Percentiles rank a stretch among this genome's conserved stretches.
These are phyloP conservation scores for Gastracanthus pulcherrimus DNA, from an alignment of 2,888 invertebrate genomes.

Conservation along the genomic window DNA sequence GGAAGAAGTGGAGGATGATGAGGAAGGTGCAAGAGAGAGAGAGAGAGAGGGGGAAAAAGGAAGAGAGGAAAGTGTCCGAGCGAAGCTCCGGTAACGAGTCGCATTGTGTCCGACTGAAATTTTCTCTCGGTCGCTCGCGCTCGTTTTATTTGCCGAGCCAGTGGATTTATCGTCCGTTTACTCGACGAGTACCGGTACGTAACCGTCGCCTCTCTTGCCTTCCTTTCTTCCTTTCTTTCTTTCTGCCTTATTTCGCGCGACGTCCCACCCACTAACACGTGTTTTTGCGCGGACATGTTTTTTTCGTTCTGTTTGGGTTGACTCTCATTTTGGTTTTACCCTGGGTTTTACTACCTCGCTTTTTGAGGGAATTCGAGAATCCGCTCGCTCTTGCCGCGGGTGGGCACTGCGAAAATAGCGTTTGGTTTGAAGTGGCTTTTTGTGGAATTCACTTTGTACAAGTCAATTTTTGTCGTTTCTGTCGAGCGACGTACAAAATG, in stretches of 20 bases:
- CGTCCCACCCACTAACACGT: constrained; percentile 46
- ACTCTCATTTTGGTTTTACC: constrained; percentile 38
- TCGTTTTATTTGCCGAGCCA: constrained; percentile 68
- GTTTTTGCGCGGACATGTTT: constrained; percentile 47
- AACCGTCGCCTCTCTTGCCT: neutral
- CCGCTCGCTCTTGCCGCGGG: neutral
- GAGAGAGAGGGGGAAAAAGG: constrained; percentile 38
- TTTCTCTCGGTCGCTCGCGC: constrained; percentile 44
- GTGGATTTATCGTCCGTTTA: constrained; percentile 70
- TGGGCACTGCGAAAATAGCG: neutral
- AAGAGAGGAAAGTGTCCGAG: constrained; percentile 48
- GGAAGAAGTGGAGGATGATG: constrained; percentile 49
- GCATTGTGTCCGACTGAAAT: constrained; percentile 60
- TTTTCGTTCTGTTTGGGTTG: neutral
- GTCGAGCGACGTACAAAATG: too few relatives aligned
- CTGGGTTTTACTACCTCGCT: constrained; percentile 27
- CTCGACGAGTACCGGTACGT: constrained; percentile 63
- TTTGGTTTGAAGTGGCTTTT: neutral
- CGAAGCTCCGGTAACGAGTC: constrained; percentile 62
- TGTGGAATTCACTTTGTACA: too few relatives aligned
- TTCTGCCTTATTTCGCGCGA: constrained; percentile 37
- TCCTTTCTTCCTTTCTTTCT: constrained; percentile 11
- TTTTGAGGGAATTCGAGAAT: constrained; percentile 14
- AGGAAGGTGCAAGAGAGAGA: constrained; percentile 36
- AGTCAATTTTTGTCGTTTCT: too few relatives aligned